Base-by-base conservation (phyloP, 2,888 invertebrate genomes). In the Ditylenchus weischeri region DNA sequence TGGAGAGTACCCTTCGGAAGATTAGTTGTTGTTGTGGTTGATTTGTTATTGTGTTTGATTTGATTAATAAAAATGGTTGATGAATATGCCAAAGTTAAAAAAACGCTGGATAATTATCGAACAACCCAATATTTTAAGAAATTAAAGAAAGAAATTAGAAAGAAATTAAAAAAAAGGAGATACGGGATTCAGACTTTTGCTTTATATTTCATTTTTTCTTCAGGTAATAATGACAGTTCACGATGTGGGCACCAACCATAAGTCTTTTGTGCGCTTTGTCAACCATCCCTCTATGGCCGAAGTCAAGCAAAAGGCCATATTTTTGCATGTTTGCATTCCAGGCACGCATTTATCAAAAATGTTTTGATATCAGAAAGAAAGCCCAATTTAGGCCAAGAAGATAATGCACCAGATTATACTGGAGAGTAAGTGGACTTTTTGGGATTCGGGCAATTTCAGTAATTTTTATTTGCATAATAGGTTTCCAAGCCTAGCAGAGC, bases 301-400 rank as follows among this genome's bases (percentile, higher is more conserved):
- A 85, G 90, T 92, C 77, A 90, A 90, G 83, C 89, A 90, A 76
- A 87, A 91, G 43, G 90, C 91, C 63, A 89, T 91, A 80, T 91
- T 91, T 86, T 89, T 92, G 76, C 91, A 92, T 84, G 88, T 92
- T 57, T 91, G 91, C 84, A 88, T 90, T 35, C 90, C 90, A 0
- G 91, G 92, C 0, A 38, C n/a, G n/a, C n/a, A 38, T 38, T 38
- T 92, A 92, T 83, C 48, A 62, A 59, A 47, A 47, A 21, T 47
- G 35, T 57, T n/a, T 38, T n/a, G n/a, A n/a, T n/a, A n/a, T n/a
- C n/a, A n/a, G n/a, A n/a, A n/a, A n/a, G n/a, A n/a, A n/a, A n/a
- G n/a, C n/a, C n/a, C n/a, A 21, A 51, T 51, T 51, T 13, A 51
- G 51, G 91, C 91, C 84, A 89, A 89, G 90, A 90, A 80, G 91